Evolutionary conservation across 2,797 vertebrate genomes (phyloP), one percentile per base, ranked within the genome.

Genomic region (Anolis apletophallus): DNA sequence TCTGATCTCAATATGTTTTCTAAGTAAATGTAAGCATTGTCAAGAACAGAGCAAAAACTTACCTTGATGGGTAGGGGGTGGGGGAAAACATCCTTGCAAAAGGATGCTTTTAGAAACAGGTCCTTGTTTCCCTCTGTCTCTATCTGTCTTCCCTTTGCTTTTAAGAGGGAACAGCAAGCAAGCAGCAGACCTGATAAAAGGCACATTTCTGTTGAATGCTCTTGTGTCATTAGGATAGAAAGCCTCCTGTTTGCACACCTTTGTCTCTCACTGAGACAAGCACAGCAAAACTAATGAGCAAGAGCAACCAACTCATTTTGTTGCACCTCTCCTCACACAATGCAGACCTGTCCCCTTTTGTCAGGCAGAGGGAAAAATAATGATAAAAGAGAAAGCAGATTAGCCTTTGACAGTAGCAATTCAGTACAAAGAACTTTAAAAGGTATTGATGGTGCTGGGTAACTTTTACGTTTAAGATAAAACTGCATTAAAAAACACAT

Each of bases 101-200:
- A n/a, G 78, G 91, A 72, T 68, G 19, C 90, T 13, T 91, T 94
- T 93, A 75, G 88, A 69, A 92, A 90, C 86, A 71, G 34, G 16
- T 57, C 21, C 13, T 57, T 86, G 68, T 84, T 94, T 93, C 77
- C 29, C 59, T 88, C 86, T 94, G 71, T 87, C 14, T 55, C 80
- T 79, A 92, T 89, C 73, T 81, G 12, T 84, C 91, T 50, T 71
- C 16, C 13, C 88, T 11, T 89, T 26, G 88, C 87, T 93, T 89
- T 93, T 87, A 91, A 94, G 93, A 69, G 73, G 40, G 90, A 73
- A n/a, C 54, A 85, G 46, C 90, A 92, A 93, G 19, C 32, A 93
- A 93, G 14, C 64, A 29, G 75, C 3, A 89, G 93, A 95, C 92
- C 95, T 95, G 95, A 92, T 95, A 88, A 93, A 95, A 93, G 90